Evolutionary conservation across 2,797 vertebrate genomes (phyloP), one percentile per base, ranked within the genome.

Genomic region (Furcifer pardalis): DNA sequence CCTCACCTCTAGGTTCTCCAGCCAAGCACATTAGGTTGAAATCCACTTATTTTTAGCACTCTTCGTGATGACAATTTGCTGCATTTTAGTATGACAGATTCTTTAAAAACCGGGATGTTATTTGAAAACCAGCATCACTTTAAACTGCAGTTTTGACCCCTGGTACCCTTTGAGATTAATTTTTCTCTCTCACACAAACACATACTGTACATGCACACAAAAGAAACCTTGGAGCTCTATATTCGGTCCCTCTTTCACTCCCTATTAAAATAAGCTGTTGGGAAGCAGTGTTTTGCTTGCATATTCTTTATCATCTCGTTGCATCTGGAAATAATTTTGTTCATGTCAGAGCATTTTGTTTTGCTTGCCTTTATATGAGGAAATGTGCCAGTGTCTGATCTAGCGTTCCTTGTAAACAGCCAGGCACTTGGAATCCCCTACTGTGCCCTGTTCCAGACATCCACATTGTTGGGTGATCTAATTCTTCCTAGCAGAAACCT

Each of bases 311-410:
- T 42, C 78, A 73, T 84, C 76, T 77, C 46, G 74, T 37, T 82
- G 75, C 65, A 89, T 49, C 72, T 85, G 40, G 73, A 89, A 85
- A 78, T 86, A 27, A 89, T 87, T 90, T 82, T 60, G 79, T 21
- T 85, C 12, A 17, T 13, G n/a, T 37, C 1, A 60, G 15, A 62
- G 15, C 9, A 5, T 72, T 63, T 84, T 71, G 69, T 74, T 88
- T 88, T 83, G 9, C 60, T 77, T 77, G 44, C 49, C 46, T 90
- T 65, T 87, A 79, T 87, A 79, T 46, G 10, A 77, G 87, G 76
- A 88, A 75, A 82, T 49, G 81, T 0, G 32, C 25, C 40, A 77
- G 75, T 42, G n/a, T 44, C 32, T 5, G 7, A 76, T 7, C 77
- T 85, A 68, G 46, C 62, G 30, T 81, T 59, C 59, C 59, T 63